Percentiles rank a stretch among this genome's conserved stretches.
phyloP scores from a whole-genome alignment of 2,113 vertebrate species.

The Hemiscyllium ocellatum region DNA sequence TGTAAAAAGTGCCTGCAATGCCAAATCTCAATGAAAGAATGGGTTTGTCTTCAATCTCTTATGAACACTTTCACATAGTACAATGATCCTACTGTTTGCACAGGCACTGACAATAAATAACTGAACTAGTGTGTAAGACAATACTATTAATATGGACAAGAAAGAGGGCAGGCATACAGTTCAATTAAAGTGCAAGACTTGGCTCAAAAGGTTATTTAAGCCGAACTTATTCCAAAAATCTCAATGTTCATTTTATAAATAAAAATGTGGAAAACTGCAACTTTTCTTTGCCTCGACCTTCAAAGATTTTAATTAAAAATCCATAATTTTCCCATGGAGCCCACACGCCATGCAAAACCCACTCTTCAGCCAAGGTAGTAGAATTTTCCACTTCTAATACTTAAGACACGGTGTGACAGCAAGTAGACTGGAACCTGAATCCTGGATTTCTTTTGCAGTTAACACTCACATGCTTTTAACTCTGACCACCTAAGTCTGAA shows the following conservation, averaged over 20 bases:
- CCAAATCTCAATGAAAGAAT: conserved; percentile 37
- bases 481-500: not conserved
- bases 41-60: conserved; percentile 34
- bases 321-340: not conserved
- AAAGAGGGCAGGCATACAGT: conserved; percentile 21
- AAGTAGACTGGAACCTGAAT: not conserved
- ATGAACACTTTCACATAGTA: conserved; percentile 23
- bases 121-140: conserved; percentile 35
- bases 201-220: not conserved
- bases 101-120: conserved; percentile 38
- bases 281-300: conserved; percentile 7
- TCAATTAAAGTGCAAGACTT: conserved; percentile 15
- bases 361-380: not conserved
- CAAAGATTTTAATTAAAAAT: conserved; percentile 3
- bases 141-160: conserved; percentile 34
- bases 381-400: not conserved
- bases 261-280: conserved; percentile 12
- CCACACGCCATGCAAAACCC: not conserved
- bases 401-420: not conserved
- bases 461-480: not conserved
- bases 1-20: conserved; percentile 23
- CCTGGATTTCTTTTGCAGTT: not conserved
- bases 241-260: not conserved
- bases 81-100: conserved; percentile 31
- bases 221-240: not conserved